Percentiles rank a stretch among this genome's conserved stretches.
Conservation (phyloP, 2,113 vertebrate genomes). For the Orycteropus afer region DNA sequence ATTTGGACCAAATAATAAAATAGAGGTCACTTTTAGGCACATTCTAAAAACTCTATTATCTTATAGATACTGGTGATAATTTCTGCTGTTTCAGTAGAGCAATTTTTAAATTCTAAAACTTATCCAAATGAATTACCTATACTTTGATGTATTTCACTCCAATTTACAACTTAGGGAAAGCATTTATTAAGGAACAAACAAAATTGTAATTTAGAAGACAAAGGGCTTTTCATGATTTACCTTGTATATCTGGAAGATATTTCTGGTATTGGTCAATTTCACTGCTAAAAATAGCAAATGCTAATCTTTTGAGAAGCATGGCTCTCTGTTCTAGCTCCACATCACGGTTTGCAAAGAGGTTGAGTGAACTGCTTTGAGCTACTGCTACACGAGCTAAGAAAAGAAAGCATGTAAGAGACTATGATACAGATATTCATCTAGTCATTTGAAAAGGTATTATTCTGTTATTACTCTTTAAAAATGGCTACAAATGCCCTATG, state of each 20-base stretch:
- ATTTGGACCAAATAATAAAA: background rate
- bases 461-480: background rate
- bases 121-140: background rate
- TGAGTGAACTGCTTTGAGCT: slow-evolving; percentile 98
- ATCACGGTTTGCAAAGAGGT: slow-evolving; percentile 97
- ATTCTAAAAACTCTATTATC: background rate
- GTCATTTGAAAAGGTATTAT: background rate
- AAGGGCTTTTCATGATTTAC: slow-evolving; percentile 81
- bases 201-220: background rate
- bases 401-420: slow-evolving; percentile 29
- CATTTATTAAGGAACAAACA: slow-evolving; percentile 33
- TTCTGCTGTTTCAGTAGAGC: background rate
- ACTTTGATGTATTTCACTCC: slow-evolving; percentile 20
- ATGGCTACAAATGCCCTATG: background rate
- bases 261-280: slow-evolving; percentile 99
- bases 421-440: background rate
- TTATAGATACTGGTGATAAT: background rate
- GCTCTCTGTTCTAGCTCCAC: slow-evolving; percentile 98
- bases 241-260: slow-evolving; percentile 96
- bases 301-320: slow-evolving; percentile 97
- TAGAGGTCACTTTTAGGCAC: background rate
- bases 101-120: background rate
- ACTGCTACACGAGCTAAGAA: slow-evolving; percentile 95
- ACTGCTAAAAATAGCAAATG: slow-evolving; percentile 98
- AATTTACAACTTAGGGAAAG: slow-evolving; percentile 21